Evolutionary conservation across 2,888 invertebrate genomes (phyloP), one percentile per base, ranked within the genome.

Genomic region (Proisotoma minuta): DNA sequence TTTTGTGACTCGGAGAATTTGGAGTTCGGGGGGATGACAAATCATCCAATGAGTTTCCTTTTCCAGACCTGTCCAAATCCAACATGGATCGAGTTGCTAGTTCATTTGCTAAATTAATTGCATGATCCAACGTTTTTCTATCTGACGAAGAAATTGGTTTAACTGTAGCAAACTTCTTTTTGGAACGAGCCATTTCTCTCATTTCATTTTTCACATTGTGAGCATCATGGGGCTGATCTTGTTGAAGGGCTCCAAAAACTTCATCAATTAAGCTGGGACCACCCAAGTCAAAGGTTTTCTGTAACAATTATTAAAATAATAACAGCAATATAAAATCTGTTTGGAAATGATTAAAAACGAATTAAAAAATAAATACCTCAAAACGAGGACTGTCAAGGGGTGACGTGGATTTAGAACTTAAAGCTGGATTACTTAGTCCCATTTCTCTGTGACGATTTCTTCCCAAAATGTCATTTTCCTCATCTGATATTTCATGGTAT

Each of bases 111-210:
- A 95, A 84, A 57, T 92, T 92, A 66, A 95, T 93, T 0, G 95
- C 96, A 22, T 89, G 89, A 75, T 96, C 91, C 64, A 97, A 81
- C 8, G 91, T 91, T 78, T 87, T 90, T 77, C 92, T 87, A 76
- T 96, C 96, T 65, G 93, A 88, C 0, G 93, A 89, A 12, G 95
- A 95, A 80, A 97, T 94, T 2, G 88, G 91, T 78, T 95, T 96
- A 76, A 73, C 79, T 74, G 82, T 82, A 60, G 82, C 81, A 77
- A 82, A 82, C 74, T 83, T 82, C 75, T 82, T 83, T 75, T 81
- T 82, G 62, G 75, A 76, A 28, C 75, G 73, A 63, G 83, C 81
- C 69, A 85, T 80, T 79, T 89, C 84, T 69, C 83, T 78, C 50
- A 88, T 78, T 75, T 89, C 88, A 75, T 87, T 87, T 70, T 84